Base-by-base conservation (phyloP, 2,888 invertebrate species). In the Malthinus flaveolus region DNA sequence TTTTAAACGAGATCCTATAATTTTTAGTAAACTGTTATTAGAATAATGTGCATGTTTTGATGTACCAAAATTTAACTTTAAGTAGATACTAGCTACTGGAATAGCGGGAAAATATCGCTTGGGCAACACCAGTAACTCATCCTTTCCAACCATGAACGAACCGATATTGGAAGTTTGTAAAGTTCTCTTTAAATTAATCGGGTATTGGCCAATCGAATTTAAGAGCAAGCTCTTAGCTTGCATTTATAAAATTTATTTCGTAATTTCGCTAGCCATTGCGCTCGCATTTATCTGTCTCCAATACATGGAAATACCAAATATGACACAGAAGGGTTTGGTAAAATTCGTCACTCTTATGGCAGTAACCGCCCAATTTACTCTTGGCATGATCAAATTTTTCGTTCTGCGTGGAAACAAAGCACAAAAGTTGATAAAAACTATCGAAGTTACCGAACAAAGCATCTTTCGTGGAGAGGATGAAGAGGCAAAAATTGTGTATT, bases 171-270 rank as follows among this genome's bases (percentile, higher is more conserved):
- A 32, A 15, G 13, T 50, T 2, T 7, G 32, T 6, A 9, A 11
- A 2, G 15, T 23, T 1, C 11, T 12, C n/a, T 32, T 50, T 15
- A 31, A 8, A 13, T 6, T 10, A 23, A 10, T 50, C n/a, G 50
- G 42, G 1, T 50, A 42, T 42, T 50, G 50, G 50, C 50, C 50
- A 7, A 33, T 42, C 4, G n/a, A 32, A 12, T 50, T 42, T 5
- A 50, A 42, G 9, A 8, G n/a, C 11, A 42, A 32, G 1, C 3
- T 15, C n/a, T 31, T 37, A 1, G 8, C 8, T 5, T 9, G 10
- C 7, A 11, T 37, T 2, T 49, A 49, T 9, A 10, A n/a, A 10
- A 5, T 35, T 32, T 32, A 37, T 32, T 23, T 10, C n/a, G 1
- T 10, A 3, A 32, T 49, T 8, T 36, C 49, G 3, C 6, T 49